These are phyloP conservation scores for Agapostemon virescens DNA, from an alignment of 2,888 invertebrate species.

Conservation along the genomic window DNA sequence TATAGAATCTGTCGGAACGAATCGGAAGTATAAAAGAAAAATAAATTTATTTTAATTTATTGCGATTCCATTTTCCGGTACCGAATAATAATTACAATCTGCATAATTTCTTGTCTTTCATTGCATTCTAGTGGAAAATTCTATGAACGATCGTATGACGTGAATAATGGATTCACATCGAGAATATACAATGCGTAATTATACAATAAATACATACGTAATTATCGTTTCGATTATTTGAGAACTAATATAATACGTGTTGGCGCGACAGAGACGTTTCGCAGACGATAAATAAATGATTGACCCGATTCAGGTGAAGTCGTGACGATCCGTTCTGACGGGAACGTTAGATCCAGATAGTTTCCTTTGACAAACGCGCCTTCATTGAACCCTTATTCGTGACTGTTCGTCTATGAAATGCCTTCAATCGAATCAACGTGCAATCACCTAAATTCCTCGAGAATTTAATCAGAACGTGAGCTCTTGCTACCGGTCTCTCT, in stretches of 20 bases:
- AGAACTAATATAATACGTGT: neutral
- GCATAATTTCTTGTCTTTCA: neutral
- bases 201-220: neutral
- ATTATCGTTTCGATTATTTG: neutral
- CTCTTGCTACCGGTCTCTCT: slow-evolving; percentile 55
- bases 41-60: too few relatives aligned
- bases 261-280: neutral
- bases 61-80: too few relatives aligned
- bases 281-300: slow-evolving; percentile 14
- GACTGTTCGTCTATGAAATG: slow-evolving; percentile 75
- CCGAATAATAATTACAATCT: too few relatives aligned
- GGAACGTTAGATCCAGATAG: slow-evolving; percentile 62
- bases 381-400: slow-evolving; percentile 74
- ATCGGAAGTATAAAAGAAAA: too few relatives aligned
- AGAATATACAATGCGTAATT: too few relatives aligned
- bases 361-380: slow-evolving; percentile 68
- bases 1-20: too few relatives aligned
- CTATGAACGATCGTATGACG: neutral
- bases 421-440: slow-evolving; percentile 75
- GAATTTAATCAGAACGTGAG: slow-evolving; percentile 77
- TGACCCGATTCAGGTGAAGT: slow-evolving; percentile 50
- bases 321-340: slow-evolving; percentile 42
- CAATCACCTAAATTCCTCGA: slow-evolving; percentile 74
- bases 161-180: neutral
- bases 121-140: neutral